Evolutionary conservation across 2,797 vertebrate species (phyloP), one percentile per base, ranked within the genome.

Genomic region (Pseudotriccus pelzelni): DNA sequence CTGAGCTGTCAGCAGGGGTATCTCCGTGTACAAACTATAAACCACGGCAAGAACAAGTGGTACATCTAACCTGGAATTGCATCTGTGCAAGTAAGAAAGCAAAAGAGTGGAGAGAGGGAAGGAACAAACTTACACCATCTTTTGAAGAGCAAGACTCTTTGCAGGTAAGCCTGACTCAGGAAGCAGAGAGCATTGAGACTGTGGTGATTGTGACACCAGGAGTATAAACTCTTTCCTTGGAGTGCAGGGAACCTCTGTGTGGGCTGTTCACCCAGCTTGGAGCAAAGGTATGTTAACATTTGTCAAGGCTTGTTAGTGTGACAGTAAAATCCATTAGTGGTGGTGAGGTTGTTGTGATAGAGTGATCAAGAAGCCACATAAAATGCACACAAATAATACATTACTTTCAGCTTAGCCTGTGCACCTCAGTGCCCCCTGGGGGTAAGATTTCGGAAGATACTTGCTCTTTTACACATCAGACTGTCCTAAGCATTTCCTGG

Each of bases 1-100:
- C 56, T 9, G 44, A 94, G 85, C 70, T 96, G 95, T 91, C 94
- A 89, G 86, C 37, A 75, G 86, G 83, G 95, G 81, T 56, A 78
- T 36, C 30, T 41, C 36, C 66, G 55, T 73, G 52, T 81, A 77
- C 34, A 70, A 89, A 79, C 89, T 70, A 43, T 39, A 82, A 82
- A 66, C 69, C 43, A 60, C 1, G 22, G 64, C 68, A 80, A 84
- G 58, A 91, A 72, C 44, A 62, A 69, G 56, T 10, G 44, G 68
- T 53, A 37, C 75, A 41, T 44, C 62, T 64, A 63, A 44, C 32
- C 58, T 64, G 37, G 46, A 63, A 41, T 24, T 2, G 1, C 41
- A 34, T 36, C 70, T 49, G 1, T 39, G 64, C 32, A 50, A 53
- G 23, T 30, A 46, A 62, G 62, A 66, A 63, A 46, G 41, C 11